Evolutionary conservation across 2,888 invertebrate genomes (phyloP), one percentile per base, ranked within the genome.

Genomic region (Pogonocherus hispidulus): DNA sequence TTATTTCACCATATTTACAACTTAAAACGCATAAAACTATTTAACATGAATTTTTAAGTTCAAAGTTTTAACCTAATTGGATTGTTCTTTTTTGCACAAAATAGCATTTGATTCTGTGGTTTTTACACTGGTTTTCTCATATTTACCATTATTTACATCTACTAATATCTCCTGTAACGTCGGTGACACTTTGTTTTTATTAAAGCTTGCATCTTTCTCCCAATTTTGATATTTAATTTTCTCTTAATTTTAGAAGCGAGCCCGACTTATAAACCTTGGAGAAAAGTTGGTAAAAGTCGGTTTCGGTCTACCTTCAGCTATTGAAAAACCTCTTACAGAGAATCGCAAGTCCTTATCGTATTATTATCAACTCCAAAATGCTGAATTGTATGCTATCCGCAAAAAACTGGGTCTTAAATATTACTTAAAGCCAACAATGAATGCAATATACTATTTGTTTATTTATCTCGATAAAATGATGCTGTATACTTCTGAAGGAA

Each of bases 271-370:
- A 22, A 84, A 88, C 73, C 84, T 91, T 64, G 90, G 89, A 0
- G 87, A 88, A 73, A 86, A 87, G 47, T 83, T 90, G 49, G 80
- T 87, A 0, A 84, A 82, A 76, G 81, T 88, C 67, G 88, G 88
- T 82, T 97, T 96, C 82, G 97, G 94, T 0, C 94, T 95, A 0
- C 70, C 79, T 14, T 76, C 76, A n/a, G 90, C 91, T 1, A 93
- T 95, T 0, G 95, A 96, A 85, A 95, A 95, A 64, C 86, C 83
- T 80, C 80, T 79, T 78, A 59, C 78, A 9, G 78, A 78, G 19
- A 83, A 84, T 66, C 81, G 82, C 46, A 72, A 79, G 9, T 80
- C 85, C 63, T 69, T 82, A 14, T 75, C 75, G 32, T 88, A 88
- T 76, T 84, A 85, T 71, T 83, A 83, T 49, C 76, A 82, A 57